These are phyloP conservation scores for Chrosomus eos DNA, from an alignment of 2,797 vertebrate genomes.

Conservation along the genomic window DNA sequence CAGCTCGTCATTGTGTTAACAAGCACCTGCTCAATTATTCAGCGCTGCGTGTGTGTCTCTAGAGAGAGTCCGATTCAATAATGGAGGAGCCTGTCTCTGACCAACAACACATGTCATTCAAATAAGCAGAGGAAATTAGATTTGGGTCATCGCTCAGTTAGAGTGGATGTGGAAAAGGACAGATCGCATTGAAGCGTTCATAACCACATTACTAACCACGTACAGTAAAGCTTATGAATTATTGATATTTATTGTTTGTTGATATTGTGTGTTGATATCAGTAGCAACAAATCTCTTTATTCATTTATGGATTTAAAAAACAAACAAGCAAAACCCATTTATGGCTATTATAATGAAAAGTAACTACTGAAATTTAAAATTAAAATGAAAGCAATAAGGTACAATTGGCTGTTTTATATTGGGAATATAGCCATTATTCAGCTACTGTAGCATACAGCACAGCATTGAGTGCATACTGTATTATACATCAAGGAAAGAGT, in stretches of 20 bases:
- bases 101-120: conserved; percentile 54
- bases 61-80: conserved; percentile 80
- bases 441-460: too few relatives aligned
- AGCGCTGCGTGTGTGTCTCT: conserved; percentile 64
- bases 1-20: conserved; percentile 75
- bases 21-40: conserved; percentile 77
- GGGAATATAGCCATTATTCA: not conserved
- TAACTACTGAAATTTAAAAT: not conserved
- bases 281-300: not conserved
- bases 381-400: not conserved
- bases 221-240: not conserved
- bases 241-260: not conserved
- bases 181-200: conserved; percentile 24
- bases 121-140: conserved; percentile 52
- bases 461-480: not conserved
- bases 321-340: not conserved
- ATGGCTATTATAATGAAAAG: not conserved
- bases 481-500: not conserved
- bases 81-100: conserved; percentile 63
- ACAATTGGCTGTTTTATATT: not conserved
- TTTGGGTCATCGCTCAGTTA: conserved; percentile 39
- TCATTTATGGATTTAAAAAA: not conserved
- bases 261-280: not conserved
- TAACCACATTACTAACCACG: not conserved
- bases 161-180: not conserved